These are phyloP conservation scores for Crenuchus spilurus DNA, from an alignment of 2,797 vertebrate genomes.

Conservation along the genomic window DNA sequence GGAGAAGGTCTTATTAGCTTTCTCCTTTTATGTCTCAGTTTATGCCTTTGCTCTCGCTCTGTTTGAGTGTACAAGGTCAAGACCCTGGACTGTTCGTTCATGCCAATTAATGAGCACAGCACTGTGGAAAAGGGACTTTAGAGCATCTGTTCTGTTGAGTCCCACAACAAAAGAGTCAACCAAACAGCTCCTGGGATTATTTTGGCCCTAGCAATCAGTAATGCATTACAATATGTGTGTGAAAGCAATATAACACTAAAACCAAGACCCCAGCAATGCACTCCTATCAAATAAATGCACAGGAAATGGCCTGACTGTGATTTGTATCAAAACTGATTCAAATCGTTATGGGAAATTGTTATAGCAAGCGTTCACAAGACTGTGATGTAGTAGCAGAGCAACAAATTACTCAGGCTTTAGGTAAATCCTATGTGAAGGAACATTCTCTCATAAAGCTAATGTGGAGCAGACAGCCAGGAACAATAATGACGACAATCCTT, in stretches of 20 bases:
- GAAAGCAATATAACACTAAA: background rate
- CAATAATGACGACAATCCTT: constrained; percentile 25
- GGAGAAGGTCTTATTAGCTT: constrained; percentile 23
- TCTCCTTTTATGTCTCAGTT: background rate
- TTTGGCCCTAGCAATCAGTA: background rate
- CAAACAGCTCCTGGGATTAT: background rate
- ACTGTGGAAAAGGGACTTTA: constrained; percentile 10
- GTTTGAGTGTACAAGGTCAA: constrained; percentile 10
- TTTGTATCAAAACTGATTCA: no score
- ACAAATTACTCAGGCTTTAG: background rate
- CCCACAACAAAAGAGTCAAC: constrained; percentile 23
- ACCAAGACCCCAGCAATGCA: no score
- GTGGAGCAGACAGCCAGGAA: constrained; percentile 18
- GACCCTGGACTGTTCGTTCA: constrained; percentile 28
- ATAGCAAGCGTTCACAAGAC: background rate
- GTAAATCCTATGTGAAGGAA: constrained; percentile 8
- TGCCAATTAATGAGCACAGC: constrained; percentile 50
- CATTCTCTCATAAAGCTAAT: constrained; percentile 26
- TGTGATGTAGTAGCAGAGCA: background rate
- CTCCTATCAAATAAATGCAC: no score
- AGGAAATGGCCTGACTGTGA: no score
- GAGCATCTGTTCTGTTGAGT: constrained; percentile 39
- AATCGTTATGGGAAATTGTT: no score
- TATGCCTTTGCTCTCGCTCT: constrained; percentile 2
- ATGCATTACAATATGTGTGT: background rate